A percentile compares a stretch with the other conserved stretches of the same genome.
These are phyloP conservation scores for Andrena dorsata DNA, from an alignment of 2,888 invertebrate genomes.

Conservation along the genomic window DNA sequence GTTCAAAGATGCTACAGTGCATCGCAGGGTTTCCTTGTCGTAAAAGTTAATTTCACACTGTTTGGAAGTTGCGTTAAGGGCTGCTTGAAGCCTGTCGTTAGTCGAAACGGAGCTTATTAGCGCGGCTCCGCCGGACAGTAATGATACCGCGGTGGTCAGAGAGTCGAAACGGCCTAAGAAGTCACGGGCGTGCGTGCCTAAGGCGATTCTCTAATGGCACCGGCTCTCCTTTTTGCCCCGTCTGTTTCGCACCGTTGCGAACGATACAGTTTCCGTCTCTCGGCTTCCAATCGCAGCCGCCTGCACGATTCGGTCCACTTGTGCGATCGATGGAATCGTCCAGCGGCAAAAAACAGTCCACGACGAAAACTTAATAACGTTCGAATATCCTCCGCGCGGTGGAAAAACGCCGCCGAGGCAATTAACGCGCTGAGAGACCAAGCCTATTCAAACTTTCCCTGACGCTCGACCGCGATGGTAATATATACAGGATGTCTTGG, in stretches of 20 bases:
- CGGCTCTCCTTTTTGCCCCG: slow-evolving; percentile 44
- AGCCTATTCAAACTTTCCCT: neutral
- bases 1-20: no score
- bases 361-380: slow-evolving; percentile 22
- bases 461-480: no score
- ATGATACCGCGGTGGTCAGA: slow-evolving; percentile 29
- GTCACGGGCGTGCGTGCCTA: slow-evolving; percentile 61
- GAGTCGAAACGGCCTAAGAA: slow-evolving; percentile 46
- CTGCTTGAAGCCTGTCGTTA: neutral
- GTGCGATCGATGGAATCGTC: slow-evolving; percentile 57
- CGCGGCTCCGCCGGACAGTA: slow-evolving; percentile 6
- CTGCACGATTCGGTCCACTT: slow-evolving; percentile 72
- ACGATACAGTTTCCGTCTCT: slow-evolving; percentile 64
- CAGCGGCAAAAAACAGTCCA: slow-evolving; percentile 18
- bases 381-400: neutral
- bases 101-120: slow-evolving; percentile 4
- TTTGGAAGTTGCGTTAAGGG: neutral
- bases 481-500: no score
- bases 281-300: slow-evolving; percentile 55
- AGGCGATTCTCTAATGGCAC: slow-evolving; percentile 57
- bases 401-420: neutral
- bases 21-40: no score
- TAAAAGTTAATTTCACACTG: no score
- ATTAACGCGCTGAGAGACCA: slow-evolving; percentile 12
- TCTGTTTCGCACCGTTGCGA: slow-evolving; percentile 62